Evolutionary conservation across 1,140 invertebrate genomes (phyloP).

Genomic region (Drosophila pruinosa): DNA sequence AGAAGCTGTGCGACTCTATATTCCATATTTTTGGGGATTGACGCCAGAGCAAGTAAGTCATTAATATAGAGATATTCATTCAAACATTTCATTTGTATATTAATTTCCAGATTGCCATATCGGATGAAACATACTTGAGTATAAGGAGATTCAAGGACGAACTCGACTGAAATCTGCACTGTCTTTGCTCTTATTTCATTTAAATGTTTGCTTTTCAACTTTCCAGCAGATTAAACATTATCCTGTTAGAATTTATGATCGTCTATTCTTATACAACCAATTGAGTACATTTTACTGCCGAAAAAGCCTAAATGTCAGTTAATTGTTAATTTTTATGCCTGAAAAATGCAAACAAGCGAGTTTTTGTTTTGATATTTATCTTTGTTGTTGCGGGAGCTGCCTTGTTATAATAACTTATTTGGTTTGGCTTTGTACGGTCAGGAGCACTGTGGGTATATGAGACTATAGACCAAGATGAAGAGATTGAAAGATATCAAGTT

Average conservation of each 20-base stretch:
- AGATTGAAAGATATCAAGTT: constrained; percentile 73
- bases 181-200: not conserved
- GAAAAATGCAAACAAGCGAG: constrained; percentile 48
- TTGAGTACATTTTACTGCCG: constrained; percentile 38
- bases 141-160: not conserved
- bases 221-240: not conserved
- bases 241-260: constrained; percentile 14
- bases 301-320: constrained; percentile 30
- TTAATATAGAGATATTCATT: not conserved
- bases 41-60: constrained; percentile 17
- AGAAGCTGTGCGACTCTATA: not conserved
- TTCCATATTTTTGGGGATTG: constrained; percentile 7
- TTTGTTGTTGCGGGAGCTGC: constrained; percentile 31
- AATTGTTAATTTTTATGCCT: constrained; percentile 63
- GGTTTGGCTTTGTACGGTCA: not conserved
- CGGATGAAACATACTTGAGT: not conserved
- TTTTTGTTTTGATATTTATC: constrained; percentile 23
- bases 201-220: not conserved
- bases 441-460: constrained; percentile 4
- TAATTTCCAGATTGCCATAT: not conserved
- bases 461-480: constrained; percentile 53
- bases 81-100: not conserved
- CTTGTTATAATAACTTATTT: constrained; percentile 51
- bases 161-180: not conserved
- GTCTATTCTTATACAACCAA: constrained; percentile 21